phyloP scores from a whole-genome alignment of 64 coral and sea anemone genomes.

The Montipora cactus region DNA sequence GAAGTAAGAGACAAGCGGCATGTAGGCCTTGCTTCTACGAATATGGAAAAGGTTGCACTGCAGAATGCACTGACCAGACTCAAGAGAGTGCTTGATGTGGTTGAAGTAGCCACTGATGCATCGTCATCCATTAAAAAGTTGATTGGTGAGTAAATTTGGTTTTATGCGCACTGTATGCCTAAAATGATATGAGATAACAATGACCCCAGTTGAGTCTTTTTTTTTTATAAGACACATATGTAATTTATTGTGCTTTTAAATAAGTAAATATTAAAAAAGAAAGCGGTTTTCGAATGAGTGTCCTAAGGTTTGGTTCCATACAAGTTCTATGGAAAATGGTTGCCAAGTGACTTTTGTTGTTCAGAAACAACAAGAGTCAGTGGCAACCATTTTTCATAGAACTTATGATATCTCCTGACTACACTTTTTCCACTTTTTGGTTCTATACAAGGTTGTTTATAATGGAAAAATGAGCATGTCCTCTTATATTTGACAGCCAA shows the following conservation, averaged over 20 bases:
- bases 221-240: neutral
- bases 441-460: too few relatives aligned
- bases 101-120: slow-evolving; percentile 56
- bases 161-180: neutral
- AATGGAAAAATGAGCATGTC: too few relatives aligned
- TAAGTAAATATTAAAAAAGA: neutral
- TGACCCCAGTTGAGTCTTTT: neutral
- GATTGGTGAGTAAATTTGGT: slow-evolving; percentile 19
- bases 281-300: too few relatives aligned
- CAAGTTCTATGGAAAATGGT: neutral
- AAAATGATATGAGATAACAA: neutral
- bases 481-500: too few relatives aligned
- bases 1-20: slow-evolving; percentile 62
- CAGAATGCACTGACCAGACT: slow-evolving; percentile 29
- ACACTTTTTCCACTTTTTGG: too few relatives aligned
- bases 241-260: neutral
- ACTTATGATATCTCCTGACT: too few relatives aligned
- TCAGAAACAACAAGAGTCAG: too few relatives aligned
- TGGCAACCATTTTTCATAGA: too few relatives aligned
- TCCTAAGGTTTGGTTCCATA: neutral
- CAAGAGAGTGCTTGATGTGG: slow-evolving; percentile 14
- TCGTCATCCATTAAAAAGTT: slow-evolving; percentile 43
- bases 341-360: too few relatives aligned
- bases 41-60: slow-evolving; percentile 58
- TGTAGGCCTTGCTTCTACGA: slow-evolving; percentile 42